Conservation (phyloP, 2,113 vertebrate genomes). For the Cinclus mexicanus region DNA sequence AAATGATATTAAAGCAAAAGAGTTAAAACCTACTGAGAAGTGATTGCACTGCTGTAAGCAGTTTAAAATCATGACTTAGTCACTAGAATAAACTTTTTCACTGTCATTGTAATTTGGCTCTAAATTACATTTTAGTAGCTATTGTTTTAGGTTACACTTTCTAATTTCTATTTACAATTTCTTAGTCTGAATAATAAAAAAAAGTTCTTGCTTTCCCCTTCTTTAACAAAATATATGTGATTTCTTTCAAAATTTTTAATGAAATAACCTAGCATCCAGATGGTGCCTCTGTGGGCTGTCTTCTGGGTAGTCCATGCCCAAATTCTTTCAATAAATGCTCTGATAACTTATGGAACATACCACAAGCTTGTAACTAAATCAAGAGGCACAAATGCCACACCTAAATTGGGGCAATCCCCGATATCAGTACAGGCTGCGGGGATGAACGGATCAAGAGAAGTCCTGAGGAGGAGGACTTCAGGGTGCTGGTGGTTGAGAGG, state of each 20-base stretch:
- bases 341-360: background rate
- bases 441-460: background rate
- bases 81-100: background rate
- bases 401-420: rapidly evolving
- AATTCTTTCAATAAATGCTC: background rate
- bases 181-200: background rate
- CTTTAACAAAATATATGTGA: background rate
- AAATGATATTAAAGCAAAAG: background rate
- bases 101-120: background rate
- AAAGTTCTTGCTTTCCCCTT: background rate
- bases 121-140: background rate
- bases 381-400: background rate
- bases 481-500: background rate
- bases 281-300: background rate
- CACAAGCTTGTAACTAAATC: background rate
- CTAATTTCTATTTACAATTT: background rate
- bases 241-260: background rate
- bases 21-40: background rate
- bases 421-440: no score
- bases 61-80: background rate
- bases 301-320: background rate
- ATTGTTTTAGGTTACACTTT: background rate
- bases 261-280: background rate
- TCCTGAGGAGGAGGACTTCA: background rate
- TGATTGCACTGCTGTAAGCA: background rate